phyloP scores from a whole-genome alignment of 2,888 invertebrate species.

The Philopedon plagiatum region DNA sequence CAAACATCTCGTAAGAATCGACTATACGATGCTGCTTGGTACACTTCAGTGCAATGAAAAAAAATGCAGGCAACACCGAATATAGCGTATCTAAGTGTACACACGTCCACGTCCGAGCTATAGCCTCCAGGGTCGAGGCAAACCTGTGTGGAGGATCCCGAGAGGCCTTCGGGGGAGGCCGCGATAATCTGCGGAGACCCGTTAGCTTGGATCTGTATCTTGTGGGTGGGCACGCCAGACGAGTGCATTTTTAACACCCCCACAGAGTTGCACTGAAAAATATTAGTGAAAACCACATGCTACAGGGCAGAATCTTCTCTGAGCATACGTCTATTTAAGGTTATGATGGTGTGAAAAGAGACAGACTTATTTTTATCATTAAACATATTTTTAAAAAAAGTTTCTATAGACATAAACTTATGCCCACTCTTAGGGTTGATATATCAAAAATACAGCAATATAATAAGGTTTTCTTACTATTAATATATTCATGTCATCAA shows the following conservation, averaged over 20 bases:
- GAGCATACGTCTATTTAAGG: too few species aligned
- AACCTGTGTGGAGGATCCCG: slow-evolving; percentile 76
- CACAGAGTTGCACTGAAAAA: slow-evolving; percentile 62
- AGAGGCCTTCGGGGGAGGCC: slow-evolving; percentile 70
- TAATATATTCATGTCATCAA: too few species aligned
- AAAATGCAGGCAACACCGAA: slow-evolving; percentile 42
- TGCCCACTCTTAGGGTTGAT: too few species aligned
- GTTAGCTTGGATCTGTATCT: slow-evolving; percentile 71
- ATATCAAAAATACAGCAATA: too few species aligned
- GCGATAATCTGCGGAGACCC: slow-evolving; percentile 70
- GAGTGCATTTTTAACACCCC: slow-evolving; percentile 71
- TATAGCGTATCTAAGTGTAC: slow-evolving; percentile 60
- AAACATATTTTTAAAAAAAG: too few species aligned
- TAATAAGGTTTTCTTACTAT: too few species aligned
- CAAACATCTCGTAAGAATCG: too few species aligned
- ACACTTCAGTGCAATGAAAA: slow-evolving; percentile 28
- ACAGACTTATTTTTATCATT: too few species aligned
- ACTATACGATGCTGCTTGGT: neutral
- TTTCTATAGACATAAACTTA: too few species aligned
- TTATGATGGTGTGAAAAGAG: too few species aligned
- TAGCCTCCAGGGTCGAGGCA: slow-evolving; percentile 80
- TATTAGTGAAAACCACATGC: slow-evolving; percentile 26
- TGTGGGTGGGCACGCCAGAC: slow-evolving; percentile 68
- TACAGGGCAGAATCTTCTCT: neutral
- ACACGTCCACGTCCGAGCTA: slow-evolving; percentile 85